These are phyloP conservation scores for Periplaneta americana DNA, from an alignment of 1,140 invertebrate genomes.

Conservation along the genomic window DNA sequence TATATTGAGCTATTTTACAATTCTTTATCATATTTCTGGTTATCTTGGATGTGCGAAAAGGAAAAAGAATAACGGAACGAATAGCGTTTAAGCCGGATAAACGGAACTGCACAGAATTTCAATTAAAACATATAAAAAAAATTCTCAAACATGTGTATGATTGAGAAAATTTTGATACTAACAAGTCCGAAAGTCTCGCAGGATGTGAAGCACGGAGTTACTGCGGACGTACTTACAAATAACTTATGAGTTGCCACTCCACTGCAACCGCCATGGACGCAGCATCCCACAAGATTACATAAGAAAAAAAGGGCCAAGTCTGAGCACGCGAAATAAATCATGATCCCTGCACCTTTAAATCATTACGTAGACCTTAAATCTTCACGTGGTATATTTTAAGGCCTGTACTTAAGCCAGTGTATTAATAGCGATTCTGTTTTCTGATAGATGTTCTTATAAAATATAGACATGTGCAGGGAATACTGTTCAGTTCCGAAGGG, in stretches of 20 bases:
- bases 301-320: not conserved
- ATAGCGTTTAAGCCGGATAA: too few species aligned
- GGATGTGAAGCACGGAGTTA: too few species aligned
- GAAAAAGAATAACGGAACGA: too few species aligned
- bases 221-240: too few species aligned
- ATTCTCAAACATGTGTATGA: too few species aligned
- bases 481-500: not conserved
- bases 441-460: not conserved
- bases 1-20: too few species aligned
- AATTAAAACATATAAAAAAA: too few species aligned
- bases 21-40: too few species aligned
- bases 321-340: not conserved
- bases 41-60: too few species aligned
- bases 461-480: not conserved
- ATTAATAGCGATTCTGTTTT: not conserved
- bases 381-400: not conserved
- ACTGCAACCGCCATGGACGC: not conserved
- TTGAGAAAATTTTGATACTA: too few species aligned
- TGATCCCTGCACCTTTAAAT: not conserved
- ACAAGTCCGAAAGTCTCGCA: too few species aligned
- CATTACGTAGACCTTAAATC: not conserved
- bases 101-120: too few species aligned
- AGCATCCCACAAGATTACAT: not conserved
- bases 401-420: not conserved
- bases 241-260: not conserved